phyloP scores from a whole-genome alignment of 1,140 invertebrate genomes.

The Drosophila parabipectinata region DNA sequence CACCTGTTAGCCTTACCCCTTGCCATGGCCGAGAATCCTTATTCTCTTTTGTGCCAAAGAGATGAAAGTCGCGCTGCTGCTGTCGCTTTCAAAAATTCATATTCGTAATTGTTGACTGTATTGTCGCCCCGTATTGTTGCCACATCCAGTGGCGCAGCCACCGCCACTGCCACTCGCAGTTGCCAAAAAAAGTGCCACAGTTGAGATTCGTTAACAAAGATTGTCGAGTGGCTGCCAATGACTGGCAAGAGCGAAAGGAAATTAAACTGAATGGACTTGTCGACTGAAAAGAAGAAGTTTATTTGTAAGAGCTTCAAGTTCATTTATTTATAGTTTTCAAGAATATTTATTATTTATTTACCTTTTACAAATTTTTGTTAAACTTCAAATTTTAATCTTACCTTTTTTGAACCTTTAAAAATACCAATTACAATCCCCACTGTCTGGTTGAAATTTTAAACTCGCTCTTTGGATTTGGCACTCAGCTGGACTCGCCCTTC shows the following conservation, averaged over 20 bases:
- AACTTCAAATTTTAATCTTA: too few relatives aligned
- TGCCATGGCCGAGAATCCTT: not conserved
- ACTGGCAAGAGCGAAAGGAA: constrained; percentile 9
- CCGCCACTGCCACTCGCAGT: constrained; percentile 18
- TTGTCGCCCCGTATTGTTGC: constrained; percentile 71
- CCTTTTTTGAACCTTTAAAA: too few relatives aligned
- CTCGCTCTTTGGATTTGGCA: constrained; percentile 37
- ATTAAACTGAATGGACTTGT: constrained; percentile 16
- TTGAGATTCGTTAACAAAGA: constrained; percentile 38
- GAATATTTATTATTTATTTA: not conserved
- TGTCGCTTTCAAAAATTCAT: constrained; percentile 81
- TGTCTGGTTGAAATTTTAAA: constrained; percentile 33
- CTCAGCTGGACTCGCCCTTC: constrained; percentile 37
- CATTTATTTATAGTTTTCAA: not conserved
- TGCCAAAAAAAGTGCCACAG: constrained; percentile 51
- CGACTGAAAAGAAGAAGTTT: not conserved
- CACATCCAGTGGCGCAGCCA: constrained; percentile 11
- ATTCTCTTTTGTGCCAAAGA: constrained; percentile 8
- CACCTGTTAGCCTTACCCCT: not conserved
- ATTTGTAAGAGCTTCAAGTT: not conserved
- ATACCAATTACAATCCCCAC: constrained; percentile 17
- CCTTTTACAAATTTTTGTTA: too few relatives aligned
- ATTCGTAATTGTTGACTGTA: constrained; percentile 82
- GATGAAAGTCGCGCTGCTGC: constrained; percentile 57
- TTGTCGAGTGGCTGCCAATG: constrained; percentile 18